Percentiles rank a stretch among this genome's conserved stretches.
phyloP scores from a whole-genome alignment of 2,797 vertebrate species.

The Cottoperca gobio region DNA sequence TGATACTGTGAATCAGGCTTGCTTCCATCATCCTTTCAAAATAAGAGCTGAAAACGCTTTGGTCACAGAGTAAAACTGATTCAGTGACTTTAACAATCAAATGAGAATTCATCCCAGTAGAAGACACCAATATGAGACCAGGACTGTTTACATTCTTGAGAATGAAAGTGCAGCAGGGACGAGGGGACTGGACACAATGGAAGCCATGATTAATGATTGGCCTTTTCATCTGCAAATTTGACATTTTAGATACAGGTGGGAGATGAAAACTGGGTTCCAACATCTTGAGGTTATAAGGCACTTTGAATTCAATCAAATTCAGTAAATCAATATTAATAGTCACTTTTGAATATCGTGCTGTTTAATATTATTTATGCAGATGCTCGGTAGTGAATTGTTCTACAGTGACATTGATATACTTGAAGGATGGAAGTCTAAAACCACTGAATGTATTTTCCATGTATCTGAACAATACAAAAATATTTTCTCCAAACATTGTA shows the following conservation, averaged over 20 bases:
- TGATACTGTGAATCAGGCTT: constrained; percentile 13
- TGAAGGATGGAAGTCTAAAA: not conserved
- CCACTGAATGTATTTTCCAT: not conserved
- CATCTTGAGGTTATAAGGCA: not conserved
- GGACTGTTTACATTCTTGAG: constrained; percentile 43
- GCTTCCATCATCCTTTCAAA: constrained; percentile 39
- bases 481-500: not conserved
- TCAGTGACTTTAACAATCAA: constrained; percentile 10
- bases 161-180: constrained; percentile 13
- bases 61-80: constrained; percentile 3
- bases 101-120: constrained; percentile 6
- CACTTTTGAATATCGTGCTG: not conserved
- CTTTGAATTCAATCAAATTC: not conserved
- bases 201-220: not conserved
- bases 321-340: not conserved
- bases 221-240: not conserved
- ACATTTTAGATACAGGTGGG: not conserved
- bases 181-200: not conserved
- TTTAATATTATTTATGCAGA: not conserved
- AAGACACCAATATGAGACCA: constrained; percentile 38
- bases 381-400: too few species aligned
- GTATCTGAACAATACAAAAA: not conserved
- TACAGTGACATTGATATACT: not conserved
- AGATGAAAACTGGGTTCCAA: not conserved
- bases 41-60: constrained; percentile 31